These are phyloP conservation scores for Drepana arcuata DNA, from an alignment of 1,140 invertebrate genomes.

Conservation along the genomic window DNA sequence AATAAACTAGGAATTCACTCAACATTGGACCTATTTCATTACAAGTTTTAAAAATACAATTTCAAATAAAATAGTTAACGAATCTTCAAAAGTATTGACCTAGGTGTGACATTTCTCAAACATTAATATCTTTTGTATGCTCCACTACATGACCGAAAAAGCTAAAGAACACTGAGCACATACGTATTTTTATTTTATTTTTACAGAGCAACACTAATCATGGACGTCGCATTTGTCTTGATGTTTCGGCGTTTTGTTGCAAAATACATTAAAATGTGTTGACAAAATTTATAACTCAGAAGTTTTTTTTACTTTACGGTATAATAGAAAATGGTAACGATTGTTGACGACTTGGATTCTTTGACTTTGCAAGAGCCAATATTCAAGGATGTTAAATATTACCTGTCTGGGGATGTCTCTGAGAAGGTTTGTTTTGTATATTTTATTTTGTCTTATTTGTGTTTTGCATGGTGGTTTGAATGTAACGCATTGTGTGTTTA, in stretches of 20 bases:
- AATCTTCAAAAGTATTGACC: too few relatives aligned
- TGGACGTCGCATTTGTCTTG: slow-evolving; percentile 50
- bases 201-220: slow-evolving; percentile 32
- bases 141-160: too few relatives aligned
- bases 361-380: slow-evolving; percentile 67
- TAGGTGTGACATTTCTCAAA: too few relatives aligned
- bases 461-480: too few relatives aligned
- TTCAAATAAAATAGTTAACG: too few relatives aligned
- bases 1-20: too few relatives aligned
- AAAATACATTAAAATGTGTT: slow-evolving; percentile 33
- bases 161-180: too few relatives aligned
- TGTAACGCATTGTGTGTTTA: too few relatives aligned
- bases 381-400: slow-evolving; percentile 80
- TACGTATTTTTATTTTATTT: slow-evolving; percentile 4
- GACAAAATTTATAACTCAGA: slow-evolving; percentile 20
- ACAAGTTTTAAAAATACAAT: too few relatives aligned
- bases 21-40: too few relatives aligned
- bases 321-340: slow-evolving; percentile 70
- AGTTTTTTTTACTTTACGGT: slow-evolving; percentile 37
- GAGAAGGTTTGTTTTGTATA: slow-evolving; percentile 74
- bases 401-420: slow-evolving; percentile 78
- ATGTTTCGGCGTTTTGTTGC: slow-evolving; percentile 44
- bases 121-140: too few relatives aligned
- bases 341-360: slow-evolving; percentile 68
- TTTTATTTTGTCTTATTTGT: too few relatives aligned